Evolutionary conservation across 2,888 invertebrate species (phyloP).

Genomic region (Lycocerus yunnanus): DNA sequence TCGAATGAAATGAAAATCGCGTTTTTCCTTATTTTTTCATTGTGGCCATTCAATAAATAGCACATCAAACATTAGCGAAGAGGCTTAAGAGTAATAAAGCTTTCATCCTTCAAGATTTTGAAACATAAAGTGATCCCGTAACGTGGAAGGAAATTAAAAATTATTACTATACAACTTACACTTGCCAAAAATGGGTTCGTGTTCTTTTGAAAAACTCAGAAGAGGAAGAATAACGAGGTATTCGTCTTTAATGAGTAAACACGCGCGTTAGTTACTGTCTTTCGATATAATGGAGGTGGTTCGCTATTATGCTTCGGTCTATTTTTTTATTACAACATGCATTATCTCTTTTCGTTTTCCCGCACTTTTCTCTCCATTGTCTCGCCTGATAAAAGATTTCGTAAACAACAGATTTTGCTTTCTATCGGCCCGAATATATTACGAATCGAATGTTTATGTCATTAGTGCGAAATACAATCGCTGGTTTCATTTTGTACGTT

Average conservation of each 20-base stretch:
- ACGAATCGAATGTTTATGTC: neutral
- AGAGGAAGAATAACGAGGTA: neutral
- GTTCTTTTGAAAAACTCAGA: neutral
- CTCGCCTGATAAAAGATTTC: neutral
- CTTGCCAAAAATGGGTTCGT: neutral
- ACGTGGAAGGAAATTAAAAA: neutral
- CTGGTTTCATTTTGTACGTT: neutral
- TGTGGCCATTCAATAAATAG: neutral
- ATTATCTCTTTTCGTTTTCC: neutral
- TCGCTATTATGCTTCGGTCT: neutral
- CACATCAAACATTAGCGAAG: neutral
- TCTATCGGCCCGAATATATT: neutral
- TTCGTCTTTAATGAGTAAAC: neutral
- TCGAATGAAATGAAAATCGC: neutral
- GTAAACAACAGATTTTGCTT: neutral
- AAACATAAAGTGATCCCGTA: neutral
- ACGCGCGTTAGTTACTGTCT: neutral
- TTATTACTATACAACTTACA: neutral
- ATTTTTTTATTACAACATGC: neutral
- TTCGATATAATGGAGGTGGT: neutral
- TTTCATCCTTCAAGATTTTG: neutral
- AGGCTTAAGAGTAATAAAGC: neutral
- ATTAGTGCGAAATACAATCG: neutral
- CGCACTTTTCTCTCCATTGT: neutral
- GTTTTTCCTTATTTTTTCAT: neutral